A percentile compares a stretch with the other conserved stretches of the same genome.
phyloP scores from a whole-genome alignment of 1,140 invertebrate genomes.

The Philopotamus ludificatus region DNA sequence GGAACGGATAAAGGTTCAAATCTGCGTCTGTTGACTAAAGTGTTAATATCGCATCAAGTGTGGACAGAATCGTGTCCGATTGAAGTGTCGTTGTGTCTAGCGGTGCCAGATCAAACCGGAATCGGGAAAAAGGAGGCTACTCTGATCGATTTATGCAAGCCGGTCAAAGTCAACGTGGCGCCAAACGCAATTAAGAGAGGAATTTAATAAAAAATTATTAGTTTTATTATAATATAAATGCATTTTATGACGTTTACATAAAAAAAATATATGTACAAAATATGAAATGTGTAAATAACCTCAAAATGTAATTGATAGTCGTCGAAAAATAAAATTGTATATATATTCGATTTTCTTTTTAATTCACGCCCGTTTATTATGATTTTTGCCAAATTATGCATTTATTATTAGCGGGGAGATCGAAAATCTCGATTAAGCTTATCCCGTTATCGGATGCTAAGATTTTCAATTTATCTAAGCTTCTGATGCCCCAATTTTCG shows the following conservation, averaged over 20 bases:
- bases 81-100: constrained; percentile 80
- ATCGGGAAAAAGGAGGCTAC: constrained; percentile 59
- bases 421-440: constrained; percentile 61
- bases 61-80: constrained; percentile 88
- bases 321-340: not conserved
- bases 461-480: constrained; percentile 68
- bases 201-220: constrained; percentile 54
- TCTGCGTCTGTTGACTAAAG: constrained; percentile 79
- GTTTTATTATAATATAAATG: not conserved
- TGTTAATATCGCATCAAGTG: constrained; percentile 85
- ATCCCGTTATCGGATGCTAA: constrained; percentile 66
- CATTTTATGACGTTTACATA: not conserved
- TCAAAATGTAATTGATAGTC: no score
- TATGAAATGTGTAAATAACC: no score
- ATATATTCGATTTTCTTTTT: not conserved
- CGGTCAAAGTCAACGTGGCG: constrained; percentile 84
- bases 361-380: not conserved
- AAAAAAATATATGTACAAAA: no score
- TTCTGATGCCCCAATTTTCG: constrained; percentile 74
- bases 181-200: constrained; percentile 86
- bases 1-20: constrained; percentile 57
- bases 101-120: constrained; percentile 65
- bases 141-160: constrained; percentile 82
- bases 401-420: constrained; percentile 88
- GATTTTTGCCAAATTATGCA: constrained; percentile 69